These are phyloP conservation scores for Lipotes vexillifer DNA, from an alignment of 2,113 vertebrate genomes.

Conservation along the genomic window DNA sequence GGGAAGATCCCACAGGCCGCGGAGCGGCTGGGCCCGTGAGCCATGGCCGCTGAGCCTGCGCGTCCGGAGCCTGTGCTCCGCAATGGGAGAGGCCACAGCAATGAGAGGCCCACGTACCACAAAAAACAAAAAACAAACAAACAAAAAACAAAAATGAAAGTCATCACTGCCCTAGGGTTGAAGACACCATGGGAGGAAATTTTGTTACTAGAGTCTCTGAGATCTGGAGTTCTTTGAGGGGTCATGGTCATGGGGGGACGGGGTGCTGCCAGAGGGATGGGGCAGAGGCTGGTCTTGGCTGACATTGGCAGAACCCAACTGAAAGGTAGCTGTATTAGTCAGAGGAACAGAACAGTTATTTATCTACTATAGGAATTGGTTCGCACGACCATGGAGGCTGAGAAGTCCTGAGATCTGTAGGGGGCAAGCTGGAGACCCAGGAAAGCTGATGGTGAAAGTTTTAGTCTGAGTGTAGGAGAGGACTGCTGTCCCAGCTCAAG, in stretches of 20 bases:
- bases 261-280: neutral
- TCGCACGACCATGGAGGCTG: neutral
- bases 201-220: neutral
- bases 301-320: neutral
- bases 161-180: neutral
- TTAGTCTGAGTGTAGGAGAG: neutral
- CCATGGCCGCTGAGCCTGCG: too few species aligned
- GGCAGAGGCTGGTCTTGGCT: neutral
- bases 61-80: too few species aligned
- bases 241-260: neutral
- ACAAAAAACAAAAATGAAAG: neutral
- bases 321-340: neutral
- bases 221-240: neutral
- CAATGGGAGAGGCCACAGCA: too few species aligned
- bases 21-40: too few species aligned
- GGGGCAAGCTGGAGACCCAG: neutral
- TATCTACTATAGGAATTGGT: neutral
- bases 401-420: neutral
- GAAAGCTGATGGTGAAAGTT: neutral
- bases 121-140: too few species aligned
- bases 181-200: neutral
- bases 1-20: too few species aligned
- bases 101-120: too few species aligned
- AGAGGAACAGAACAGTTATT: neutral
- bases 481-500: neutral